Base-by-base conservation (phyloP, 2,113 vertebrate species). In the Myotis lucifugus region DNA sequence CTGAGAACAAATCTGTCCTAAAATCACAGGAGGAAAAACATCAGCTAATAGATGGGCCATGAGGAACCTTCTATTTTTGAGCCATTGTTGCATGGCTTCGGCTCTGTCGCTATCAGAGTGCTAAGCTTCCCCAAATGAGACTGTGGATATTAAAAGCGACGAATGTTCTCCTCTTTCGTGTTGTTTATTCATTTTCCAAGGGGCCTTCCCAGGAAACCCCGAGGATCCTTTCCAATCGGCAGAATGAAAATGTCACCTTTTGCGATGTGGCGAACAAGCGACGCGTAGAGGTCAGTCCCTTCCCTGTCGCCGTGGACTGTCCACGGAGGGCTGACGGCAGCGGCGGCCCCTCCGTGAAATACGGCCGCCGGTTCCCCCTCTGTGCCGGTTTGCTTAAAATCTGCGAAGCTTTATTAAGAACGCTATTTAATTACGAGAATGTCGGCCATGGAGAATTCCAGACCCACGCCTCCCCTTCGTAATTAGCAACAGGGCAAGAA, bases 381-480 rank as follows among this genome's bases (percentile, higher is more conserved):
- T 85, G 97, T 94, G 98, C 98, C 98, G 98, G 99, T 99, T 99
- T 99, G 99, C 99, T 99, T 98, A 99, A 99, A 99, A 99, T 99
- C 99, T 98, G 99, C 98, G 98, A 99, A 99, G 98, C 99, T 99
- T 99, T 99, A 99, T 99, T 99, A 99, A 99, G 99, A 99, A 99
- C 98, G 98, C 98, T 98, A 98, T 99, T 99, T 99, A 99, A 99
- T 99, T 99, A 99, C 99, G 99, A 99, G 99, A 99, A 99, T 99
- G 99, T 99, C 99, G 99, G 98, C 99, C 98, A 98, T 98, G 98
- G 98, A 99, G 98, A 99, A 99, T 99, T 99, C 99, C 98, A 99
- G 99, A 99, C 98, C 98, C 99, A 98, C 99, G 98, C 98, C 98
- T 99, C 99, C 99, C 98, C 98, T 99, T 98, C 99, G 99, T 99